Percentiles rank a stretch among this genome's conserved stretches.
These are phyloP conservation scores for Cyprinodon tularosa DNA, from an alignment of 2,113 vertebrate genomes.

Conservation along the genomic window DNA sequence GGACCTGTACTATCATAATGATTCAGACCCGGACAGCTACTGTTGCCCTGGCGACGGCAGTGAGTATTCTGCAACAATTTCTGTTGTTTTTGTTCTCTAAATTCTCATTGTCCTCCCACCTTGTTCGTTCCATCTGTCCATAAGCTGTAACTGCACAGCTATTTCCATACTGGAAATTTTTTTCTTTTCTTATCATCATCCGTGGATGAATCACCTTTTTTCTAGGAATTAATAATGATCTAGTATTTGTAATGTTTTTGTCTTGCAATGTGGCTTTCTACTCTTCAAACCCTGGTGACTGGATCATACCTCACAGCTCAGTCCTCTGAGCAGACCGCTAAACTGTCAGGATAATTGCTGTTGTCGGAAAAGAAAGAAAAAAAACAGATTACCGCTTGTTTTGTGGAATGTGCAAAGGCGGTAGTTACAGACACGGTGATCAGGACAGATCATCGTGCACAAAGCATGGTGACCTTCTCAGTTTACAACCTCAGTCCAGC, in stretches of 20 bases:
- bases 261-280: constrained; percentile 9
- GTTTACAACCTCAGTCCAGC: constrained; percentile 32
- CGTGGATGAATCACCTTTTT: constrained; percentile 3
- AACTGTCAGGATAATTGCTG: constrained; percentile 55
- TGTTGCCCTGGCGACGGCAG: constrained; percentile 77
- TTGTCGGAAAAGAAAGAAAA: constrained; percentile 36
- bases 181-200: constrained; percentile 14
- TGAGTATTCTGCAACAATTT: constrained; percentile 65
- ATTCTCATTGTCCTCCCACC: constrained; percentile 19
- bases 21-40: constrained; percentile 77
- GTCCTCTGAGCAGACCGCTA: constrained; percentile 25
- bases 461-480: constrained; percentile 30
- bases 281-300: constrained; percentile 6
- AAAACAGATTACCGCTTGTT: constrained; percentile 54
- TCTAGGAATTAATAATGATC: constrained; percentile 9
- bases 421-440: constrained; percentile 43
- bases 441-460: constrained; percentile 22
- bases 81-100: constrained; percentile 47
- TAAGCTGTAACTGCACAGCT: constrained; percentile 1
- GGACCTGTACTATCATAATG: constrained; percentile 82
- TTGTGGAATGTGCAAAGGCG: constrained; percentile 40
- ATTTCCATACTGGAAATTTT: background rate
- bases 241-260: constrained; percentile 2
- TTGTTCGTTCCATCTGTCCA: constrained; percentile 11
- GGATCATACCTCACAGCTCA: constrained; percentile 17